These are phyloP conservation scores for Lytechinus variegatus DNA, from an alignment of 35 echinoderm and acorn worm species.

Conservation along the genomic window DNA sequence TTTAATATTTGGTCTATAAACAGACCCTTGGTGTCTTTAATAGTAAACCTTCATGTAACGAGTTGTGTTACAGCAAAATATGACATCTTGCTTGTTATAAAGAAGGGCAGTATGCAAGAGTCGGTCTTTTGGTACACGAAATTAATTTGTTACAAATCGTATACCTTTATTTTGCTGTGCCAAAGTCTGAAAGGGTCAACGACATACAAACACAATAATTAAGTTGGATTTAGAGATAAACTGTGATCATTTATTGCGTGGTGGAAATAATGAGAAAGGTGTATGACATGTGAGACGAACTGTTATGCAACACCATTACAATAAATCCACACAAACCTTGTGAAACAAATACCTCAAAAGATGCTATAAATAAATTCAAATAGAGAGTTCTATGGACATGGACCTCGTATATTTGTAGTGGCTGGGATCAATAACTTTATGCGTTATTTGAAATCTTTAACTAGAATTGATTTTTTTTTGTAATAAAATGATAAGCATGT, in stretches of 20 bases:
- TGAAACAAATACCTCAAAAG: neutral
- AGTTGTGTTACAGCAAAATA: neutral
- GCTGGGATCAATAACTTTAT: slow-evolving; percentile 9
- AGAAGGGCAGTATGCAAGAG: neutral
- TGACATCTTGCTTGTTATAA: neutral
- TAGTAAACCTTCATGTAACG: no score
- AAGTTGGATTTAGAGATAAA: no score
- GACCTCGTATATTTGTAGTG: neutral
- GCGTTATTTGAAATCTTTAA: neutral
- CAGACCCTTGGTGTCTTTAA: no score
- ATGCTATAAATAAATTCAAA: neutral
- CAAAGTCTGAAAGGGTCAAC: neutral
- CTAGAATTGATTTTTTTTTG: neutral
- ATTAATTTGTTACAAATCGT: neutral
- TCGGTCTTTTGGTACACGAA: neutral
- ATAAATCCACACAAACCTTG: neutral
- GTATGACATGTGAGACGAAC: neutral
- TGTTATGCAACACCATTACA: neutral
- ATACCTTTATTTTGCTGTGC: neutral
- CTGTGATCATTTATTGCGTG: neutral
- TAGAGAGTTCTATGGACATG: neutral
- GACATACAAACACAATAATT: neutral
- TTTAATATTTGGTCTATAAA: neutral
- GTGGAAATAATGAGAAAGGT: neutral
- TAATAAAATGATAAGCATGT: neutral